A percentile compares a stretch with the other conserved stretches of the same genome.
These are phyloP conservation scores for Crypturellus undulatus DNA, from an alignment of 2,113 vertebrate genomes.

Conservation along the genomic window DNA sequence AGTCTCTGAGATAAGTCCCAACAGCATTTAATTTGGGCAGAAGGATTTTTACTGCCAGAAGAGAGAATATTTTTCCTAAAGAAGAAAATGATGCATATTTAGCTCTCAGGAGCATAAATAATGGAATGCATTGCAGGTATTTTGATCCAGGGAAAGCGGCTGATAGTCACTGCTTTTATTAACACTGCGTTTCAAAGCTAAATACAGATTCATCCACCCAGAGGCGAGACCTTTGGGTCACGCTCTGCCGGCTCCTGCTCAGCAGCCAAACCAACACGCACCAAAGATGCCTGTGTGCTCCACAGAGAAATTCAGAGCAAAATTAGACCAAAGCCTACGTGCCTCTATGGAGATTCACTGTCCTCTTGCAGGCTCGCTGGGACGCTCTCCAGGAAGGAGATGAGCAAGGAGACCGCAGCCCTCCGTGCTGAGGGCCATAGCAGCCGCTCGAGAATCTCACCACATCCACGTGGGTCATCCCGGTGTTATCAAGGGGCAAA, in stretches of 20 bases:
- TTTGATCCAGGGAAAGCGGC: background rate
- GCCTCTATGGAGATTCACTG: background rate
- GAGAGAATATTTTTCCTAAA: constrained; percentile 22
- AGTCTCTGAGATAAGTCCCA: constrained; percentile 23
- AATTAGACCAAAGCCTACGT: background rate
- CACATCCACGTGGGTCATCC: fast-evolving
- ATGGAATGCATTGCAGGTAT: constrained; percentile 18
- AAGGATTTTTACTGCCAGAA: background rate
- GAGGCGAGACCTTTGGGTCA: background rate
- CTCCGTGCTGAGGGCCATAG: fast-evolving
- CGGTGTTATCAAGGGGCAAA: fast-evolving
- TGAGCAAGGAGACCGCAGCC: background rate
- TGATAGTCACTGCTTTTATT: constrained; percentile 5
- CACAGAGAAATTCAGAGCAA: background rate
- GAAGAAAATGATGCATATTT: constrained; percentile 1
- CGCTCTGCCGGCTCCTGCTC: background rate
- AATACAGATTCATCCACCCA: constrained; percentile 4
- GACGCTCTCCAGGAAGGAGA: background rate
- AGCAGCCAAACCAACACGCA: constrained; percentile 14
- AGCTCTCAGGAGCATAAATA: background rate
- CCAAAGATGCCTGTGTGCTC: background rate
- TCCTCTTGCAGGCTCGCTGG: background rate
- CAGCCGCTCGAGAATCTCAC: fast-evolving
- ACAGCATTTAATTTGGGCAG: constrained; percentile 13
- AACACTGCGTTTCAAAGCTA: background rate